These are phyloP conservation scores for Pseudomugil gertrudae DNA, from an alignment of 2,797 vertebrate genomes.

Conservation along the genomic window DNA sequence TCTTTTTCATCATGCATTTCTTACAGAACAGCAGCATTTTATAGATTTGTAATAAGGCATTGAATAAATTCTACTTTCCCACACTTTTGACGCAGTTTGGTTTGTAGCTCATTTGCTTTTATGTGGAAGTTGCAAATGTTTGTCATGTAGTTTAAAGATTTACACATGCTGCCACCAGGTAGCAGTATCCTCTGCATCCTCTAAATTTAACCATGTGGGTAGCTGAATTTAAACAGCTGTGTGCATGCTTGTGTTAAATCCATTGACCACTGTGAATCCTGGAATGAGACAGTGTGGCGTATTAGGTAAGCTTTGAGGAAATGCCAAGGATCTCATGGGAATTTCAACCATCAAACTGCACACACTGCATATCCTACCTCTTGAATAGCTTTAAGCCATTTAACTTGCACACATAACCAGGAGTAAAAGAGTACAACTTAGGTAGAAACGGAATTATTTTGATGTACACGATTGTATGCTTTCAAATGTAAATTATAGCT, in stretches of 20 bases:
- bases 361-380: conserved; percentile 35
- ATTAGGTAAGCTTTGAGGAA: conserved; percentile 72
- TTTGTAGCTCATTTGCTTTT: neutral
- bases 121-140: neutral
- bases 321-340: conserved; percentile 70
- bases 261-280: conserved; percentile 59
- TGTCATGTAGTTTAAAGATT: neutral
- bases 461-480: neutral
- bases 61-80: conserved; percentile 82
- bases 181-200: conserved; percentile 24
- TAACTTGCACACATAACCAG: conserved; percentile 41
- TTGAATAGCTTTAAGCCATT: conserved; percentile 36
- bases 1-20: conserved; percentile 70
- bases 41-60: conserved; percentile 78
- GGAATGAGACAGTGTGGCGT: conserved; percentile 38
- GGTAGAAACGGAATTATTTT: neutral
- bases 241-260: conserved; percentile 67
- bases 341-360: conserved; percentile 46
- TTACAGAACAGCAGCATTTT: conserved; percentile 75
- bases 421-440: neutral
- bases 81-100: conserved; percentile 23
- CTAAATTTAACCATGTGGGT: conserved; percentile 6
- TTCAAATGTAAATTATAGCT: too few species aligned
- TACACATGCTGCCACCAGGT: conserved; percentile 48
- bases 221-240: conserved; percentile 59